Evolutionary conservation across 2,888 invertebrate species (phyloP), one percentile per base, ranked within the genome.

Genomic region (Endotricha flammealis): DNA sequence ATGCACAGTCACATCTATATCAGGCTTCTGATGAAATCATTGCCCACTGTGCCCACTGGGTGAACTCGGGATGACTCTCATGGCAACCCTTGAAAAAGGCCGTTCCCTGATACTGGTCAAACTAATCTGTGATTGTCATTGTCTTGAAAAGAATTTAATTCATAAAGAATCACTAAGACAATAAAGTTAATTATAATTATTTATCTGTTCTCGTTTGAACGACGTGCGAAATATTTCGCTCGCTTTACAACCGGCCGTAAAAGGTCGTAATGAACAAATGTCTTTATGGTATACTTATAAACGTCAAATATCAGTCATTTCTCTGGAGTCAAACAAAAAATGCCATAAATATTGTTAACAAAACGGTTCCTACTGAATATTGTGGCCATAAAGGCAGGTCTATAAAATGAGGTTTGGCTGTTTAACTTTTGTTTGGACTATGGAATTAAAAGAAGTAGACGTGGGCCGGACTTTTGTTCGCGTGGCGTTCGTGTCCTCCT

Each of bases 341-440:
- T 55, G 67, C 67, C 81, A 79, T 83, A 83, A 83, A 83, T 83
- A 78, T 78, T 71, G 64, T 70, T 75, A 82, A 83, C 82, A 79
- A 76, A 81, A 79, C 73, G 71, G 68, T 70, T 78, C 79, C 83
- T 83, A 82, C 83, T 80, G 82, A 80, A 82, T 80, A 81, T 79
- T 76, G 75, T 64, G 65, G 72, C 68, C 69, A 77, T 82, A 81
- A 82, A 83, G 67, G 56, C 52, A 64, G 70, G 69, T 73, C 73
- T 74, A 80, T 82, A 81, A 81, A 82, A 66, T 73, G 74, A 77
- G 76, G 77, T 76, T 76, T 65, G 68, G 76, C 77, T 76, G 74
- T 79, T 76, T 73, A 73, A 72, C 68, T 79, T 77, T 79, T 77
- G 80, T 81, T 75, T 61, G 64, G 46, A 45, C 55, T 65, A 67